Evolutionary conservation across 2,113 vertebrate species (phyloP), one percentile per base, ranked within the genome.

Genomic region (Saccopteryx leptura): DNA sequence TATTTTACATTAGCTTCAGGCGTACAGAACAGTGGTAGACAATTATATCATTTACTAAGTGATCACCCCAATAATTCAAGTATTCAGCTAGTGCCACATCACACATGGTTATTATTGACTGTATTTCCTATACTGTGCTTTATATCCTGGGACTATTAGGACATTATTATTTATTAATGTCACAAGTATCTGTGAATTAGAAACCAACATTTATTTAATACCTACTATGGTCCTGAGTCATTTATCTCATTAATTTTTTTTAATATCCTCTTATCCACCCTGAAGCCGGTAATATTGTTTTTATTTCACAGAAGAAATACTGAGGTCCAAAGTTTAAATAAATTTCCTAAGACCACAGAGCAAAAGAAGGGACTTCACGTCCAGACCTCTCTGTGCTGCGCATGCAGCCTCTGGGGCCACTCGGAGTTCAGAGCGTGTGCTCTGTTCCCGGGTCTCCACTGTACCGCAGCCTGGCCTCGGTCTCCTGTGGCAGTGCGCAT

Each of bases 301-400:
- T 82, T 91, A 31, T 91, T 85, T 89, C 60, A 74, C 24, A 76
- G 69, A 86, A 50, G 61, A 80, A 65, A 60, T 26, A 21, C 3
- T 19, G 71, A 18, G 31, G 7, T 68, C 33, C 74, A 39, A 68
- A 68, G 15, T 2, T 68, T 7, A 11, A 60, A 19, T 54, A n/a
- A 26, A 52, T 28, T 68, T 90, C 85, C 65, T 88, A 28, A 65
- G 63, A 33, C 33, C 63, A 17, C 48, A 31, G 63, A 94, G 46
- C 83, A 39, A n/a, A 54, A 39, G 19, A n/a, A 12, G 9, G 2
- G 80, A 75, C 60, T 86, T 89, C 39, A 11, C 9, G 4, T 50
- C 48, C 63, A 58, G 33, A 33, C 23, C 46, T 48, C 50, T 28
- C 28, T 58, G 2, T 23, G 21, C 68, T 66, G 21, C 54, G 33